These are phyloP conservation scores for Tadarida brasiliensis DNA, from an alignment of 2,797 vertebrate genomes.

Conservation along the genomic window DNA sequence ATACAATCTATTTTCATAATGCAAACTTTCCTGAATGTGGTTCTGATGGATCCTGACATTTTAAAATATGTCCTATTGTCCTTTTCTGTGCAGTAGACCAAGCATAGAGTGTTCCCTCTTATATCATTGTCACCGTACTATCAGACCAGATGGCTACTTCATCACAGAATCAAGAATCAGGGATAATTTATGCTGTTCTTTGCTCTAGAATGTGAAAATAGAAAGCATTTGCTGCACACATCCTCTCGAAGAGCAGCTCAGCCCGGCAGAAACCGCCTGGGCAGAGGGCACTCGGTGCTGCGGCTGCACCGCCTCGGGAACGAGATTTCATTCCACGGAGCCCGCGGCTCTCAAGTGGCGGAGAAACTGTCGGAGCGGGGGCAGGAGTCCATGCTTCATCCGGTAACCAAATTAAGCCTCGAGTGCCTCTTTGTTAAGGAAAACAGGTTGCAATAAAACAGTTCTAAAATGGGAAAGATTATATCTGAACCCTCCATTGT, in stretches of 20 bases:
- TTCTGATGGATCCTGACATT: conserved; percentile 91
- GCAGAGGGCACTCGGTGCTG: conserved; percentile 60
- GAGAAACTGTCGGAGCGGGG: neutral
- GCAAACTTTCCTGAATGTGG: conserved; percentile 90
- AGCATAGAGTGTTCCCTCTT: conserved; percentile 88
- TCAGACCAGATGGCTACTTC: conserved; percentile 93
- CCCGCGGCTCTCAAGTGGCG: conserved; percentile 27
- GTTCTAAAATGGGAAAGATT: conserved; percentile 74
- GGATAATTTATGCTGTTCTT: conserved; percentile 92
- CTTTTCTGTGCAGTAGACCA: conserved; percentile 90
- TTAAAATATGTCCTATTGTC: conserved; percentile 93
- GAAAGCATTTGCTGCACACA: conserved; percentile 88
- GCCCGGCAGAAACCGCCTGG: conserved; percentile 75
- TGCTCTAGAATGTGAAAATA: conserved; percentile 92
- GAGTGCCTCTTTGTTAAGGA: conserved; percentile 59
- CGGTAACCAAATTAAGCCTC: conserved; percentile 39
- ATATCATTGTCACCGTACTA: conserved; percentile 90
- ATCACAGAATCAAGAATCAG: conserved; percentile 90
- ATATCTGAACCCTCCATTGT: conserved; percentile 74
- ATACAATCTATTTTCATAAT: conserved; percentile 92
- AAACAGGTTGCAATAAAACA: conserved; percentile 66
- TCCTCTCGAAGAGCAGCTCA: conserved; percentile 86
- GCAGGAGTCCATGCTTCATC: neutral
- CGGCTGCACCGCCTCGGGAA: conserved; percentile 70
- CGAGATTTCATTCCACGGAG: conserved; percentile 48